phyloP scores from a whole-genome alignment of 2,113 vertebrate genomes.

The Campylorhamphus procurvoides region DNA sequence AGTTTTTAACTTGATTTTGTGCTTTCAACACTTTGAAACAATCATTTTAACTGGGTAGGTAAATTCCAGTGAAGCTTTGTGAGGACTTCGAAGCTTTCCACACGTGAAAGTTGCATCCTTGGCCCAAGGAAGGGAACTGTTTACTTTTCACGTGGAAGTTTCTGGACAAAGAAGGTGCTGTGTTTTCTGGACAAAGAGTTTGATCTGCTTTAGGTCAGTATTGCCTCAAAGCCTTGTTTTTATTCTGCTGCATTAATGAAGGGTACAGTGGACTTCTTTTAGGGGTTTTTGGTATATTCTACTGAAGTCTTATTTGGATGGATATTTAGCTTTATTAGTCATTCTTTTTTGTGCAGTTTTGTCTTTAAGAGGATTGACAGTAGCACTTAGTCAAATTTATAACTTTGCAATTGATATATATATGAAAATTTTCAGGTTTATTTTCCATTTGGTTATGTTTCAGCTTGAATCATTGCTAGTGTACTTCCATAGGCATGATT shows the following conservation, averaged over 20 bases:
- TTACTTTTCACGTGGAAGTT: background rate
- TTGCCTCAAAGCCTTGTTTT: background rate
- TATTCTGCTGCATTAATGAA: background rate
- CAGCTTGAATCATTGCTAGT: background rate
- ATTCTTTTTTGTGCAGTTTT: background rate
- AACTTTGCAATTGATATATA: background rate
- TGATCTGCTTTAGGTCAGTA: background rate
- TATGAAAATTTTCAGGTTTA: background rate
- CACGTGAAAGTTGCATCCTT: background rate
- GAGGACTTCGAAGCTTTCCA: background rate
- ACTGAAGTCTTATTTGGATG: background rate
- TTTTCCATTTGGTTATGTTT: background rate
- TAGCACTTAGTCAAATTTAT: background rate
- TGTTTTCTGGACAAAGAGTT: background rate
- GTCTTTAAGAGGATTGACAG: background rate
- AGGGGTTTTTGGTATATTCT: background rate
- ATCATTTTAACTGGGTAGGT: background rate
- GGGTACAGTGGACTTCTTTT: background rate
- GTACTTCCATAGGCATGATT: fast-evolving
- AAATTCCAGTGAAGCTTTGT: background rate
- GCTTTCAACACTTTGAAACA: background rate
- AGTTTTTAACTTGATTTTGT: background rate
- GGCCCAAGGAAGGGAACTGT: background rate
- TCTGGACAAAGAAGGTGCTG: background rate
- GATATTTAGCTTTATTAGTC: background rate